A percentile compares a stretch with the other conserved stretches of the same genome.
These are phyloP conservation scores for Bos taurus DNA, from an alignment of 2,113 vertebrate species.

Conservation along the genomic window DNA sequence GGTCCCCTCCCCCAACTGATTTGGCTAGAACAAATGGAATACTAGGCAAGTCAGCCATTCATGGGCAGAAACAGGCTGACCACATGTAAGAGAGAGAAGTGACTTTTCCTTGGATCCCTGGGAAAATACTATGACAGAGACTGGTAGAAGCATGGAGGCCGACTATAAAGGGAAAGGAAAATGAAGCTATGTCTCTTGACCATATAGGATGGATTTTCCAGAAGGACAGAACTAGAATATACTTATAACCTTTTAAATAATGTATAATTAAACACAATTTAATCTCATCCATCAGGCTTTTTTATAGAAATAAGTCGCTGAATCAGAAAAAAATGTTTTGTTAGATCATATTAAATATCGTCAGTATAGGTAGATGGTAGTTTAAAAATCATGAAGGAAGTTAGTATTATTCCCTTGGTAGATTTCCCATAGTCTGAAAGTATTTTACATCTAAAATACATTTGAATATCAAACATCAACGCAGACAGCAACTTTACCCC, in stretches of 20 bases:
- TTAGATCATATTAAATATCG: background rate
- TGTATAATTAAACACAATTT: background rate
- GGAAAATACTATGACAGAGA: background rate
- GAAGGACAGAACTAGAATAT: background rate
- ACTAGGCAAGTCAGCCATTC: background rate
- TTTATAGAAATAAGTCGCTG: background rate
- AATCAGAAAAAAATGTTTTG: background rate
- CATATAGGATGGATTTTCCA: background rate
- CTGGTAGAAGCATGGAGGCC: background rate
- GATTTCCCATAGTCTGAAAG: background rate
- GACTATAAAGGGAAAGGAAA: background rate
- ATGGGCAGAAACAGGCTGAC: background rate
- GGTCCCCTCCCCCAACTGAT: background rate
- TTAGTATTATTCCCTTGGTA: background rate
- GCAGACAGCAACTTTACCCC: background rate
- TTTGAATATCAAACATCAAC: background rate
- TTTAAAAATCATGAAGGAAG: background rate
- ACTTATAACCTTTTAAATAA: background rate
- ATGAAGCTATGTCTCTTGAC: background rate
- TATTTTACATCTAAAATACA: background rate
- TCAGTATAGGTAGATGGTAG: background rate
- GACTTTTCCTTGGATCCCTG: background rate
- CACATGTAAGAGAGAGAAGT: background rate
- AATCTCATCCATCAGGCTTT: background rate
- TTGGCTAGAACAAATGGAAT: background rate